These are phyloP conservation scores for Cephus pygmeus DNA, from an alignment of 2,888 invertebrate genomes.

Conservation along the genomic window DNA sequence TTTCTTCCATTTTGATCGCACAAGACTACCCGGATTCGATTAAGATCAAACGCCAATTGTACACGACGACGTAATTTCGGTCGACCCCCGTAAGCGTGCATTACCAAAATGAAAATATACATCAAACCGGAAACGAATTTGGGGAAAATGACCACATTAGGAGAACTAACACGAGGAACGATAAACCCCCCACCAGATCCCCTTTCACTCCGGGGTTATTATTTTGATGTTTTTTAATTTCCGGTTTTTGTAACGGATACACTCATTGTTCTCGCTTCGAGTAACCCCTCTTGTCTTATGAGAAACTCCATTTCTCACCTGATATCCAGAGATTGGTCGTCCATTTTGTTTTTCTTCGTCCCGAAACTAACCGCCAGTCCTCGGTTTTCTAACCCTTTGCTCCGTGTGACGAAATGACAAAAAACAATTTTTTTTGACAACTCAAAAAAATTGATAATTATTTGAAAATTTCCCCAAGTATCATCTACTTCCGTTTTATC, in stretches of 20 bases:
- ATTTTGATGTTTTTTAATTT: slow-evolving; percentile 52
- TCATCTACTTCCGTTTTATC: neutral
- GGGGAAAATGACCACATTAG: slow-evolving; percentile 40
- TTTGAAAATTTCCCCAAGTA: neutral
- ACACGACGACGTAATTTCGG: neutral
- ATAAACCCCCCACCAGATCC: neutral
- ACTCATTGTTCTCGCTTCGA: neutral
- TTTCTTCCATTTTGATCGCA: neutral
- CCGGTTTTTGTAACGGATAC: slow-evolving; percentile 46
- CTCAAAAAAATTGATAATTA: neutral
- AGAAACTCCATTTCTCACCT: neutral
- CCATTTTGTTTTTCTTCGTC: neutral
- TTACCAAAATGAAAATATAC: slow-evolving; percentile 15
- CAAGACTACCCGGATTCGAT: neutral
- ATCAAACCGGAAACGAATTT: slow-evolving; percentile 43
- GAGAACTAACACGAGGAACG: slow-evolving; percentile 7
- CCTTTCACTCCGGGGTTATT: slow-evolving; percentile 26
- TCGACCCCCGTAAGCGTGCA: slow-evolving; percentile 4
- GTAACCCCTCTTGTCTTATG: neutral
- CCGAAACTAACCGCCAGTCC: neutral
- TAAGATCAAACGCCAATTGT: neutral
- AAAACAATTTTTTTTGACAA: neutral
- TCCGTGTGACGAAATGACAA: neutral
- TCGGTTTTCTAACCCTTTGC: neutral
- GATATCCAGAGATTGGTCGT: neutral